These are phyloP conservation scores for Chitala chitala DNA, from an alignment of 2,113 vertebrate species.

Conservation along the genomic window DNA sequence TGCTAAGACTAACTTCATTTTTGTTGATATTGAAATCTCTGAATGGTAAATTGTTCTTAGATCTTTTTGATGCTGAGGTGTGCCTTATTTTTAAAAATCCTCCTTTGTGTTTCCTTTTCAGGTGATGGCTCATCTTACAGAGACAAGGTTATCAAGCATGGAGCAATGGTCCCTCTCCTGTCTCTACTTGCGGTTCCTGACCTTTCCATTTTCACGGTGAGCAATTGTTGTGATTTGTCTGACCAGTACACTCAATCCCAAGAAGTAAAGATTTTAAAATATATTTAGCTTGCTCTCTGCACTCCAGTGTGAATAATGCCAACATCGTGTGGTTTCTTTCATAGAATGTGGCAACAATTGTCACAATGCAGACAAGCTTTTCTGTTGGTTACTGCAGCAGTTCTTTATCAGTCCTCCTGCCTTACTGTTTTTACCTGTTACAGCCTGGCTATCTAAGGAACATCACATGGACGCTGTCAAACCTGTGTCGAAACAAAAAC, in stretches of 20 bases:
- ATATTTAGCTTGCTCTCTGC: too few species aligned
- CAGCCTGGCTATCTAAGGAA: constrained; percentile 79
- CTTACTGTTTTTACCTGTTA: neutral
- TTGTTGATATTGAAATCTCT: too few species aligned
- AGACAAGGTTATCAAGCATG: constrained; percentile 84
- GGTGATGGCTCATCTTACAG: constrained; percentile 81
- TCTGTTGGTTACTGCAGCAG: neutral
- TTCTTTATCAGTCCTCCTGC: neutral
- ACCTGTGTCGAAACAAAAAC: constrained; percentile 88
- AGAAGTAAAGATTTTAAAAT: too few species aligned
- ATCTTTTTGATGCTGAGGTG: too few species aligned
- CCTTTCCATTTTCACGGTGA: constrained; percentile 74
- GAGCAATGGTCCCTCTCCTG: constrained; percentile 72
- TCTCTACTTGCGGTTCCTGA: constrained; percentile 71
- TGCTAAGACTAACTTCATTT: too few species aligned
- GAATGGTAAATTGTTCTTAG: too few species aligned
- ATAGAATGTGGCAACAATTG: too few species aligned
- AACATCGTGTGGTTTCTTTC: too few species aligned
- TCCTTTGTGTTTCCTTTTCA: constrained; percentile 33
- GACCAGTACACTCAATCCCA: too few species aligned
- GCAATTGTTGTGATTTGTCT: constrained; percentile 38
- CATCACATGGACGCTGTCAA: constrained; percentile 84
- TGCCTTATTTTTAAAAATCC: too few species aligned
- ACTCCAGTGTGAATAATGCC: too few species aligned
- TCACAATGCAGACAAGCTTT: neutral